Evolutionary conservation across 2,113 vertebrate genomes (phyloP), one percentile per base, ranked within the genome.

Genomic region (Sula dactylatra): DNA sequence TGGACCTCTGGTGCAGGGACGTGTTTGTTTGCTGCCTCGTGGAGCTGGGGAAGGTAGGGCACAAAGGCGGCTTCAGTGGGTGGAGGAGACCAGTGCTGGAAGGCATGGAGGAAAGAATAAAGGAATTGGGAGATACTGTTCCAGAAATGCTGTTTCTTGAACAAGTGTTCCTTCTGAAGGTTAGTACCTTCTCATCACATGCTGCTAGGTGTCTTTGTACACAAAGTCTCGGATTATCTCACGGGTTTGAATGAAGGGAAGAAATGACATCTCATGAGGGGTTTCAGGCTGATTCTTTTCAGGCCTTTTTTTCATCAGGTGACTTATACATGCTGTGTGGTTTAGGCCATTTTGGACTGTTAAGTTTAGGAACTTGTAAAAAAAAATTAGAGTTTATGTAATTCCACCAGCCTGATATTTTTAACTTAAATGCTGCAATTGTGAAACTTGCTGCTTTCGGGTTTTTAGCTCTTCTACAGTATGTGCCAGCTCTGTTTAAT

Each of bases 341-440:
- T 38, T 72, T n/a, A 36, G 42, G 69, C 34, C 62, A 40, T 70
- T 86, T 76, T 45, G 40, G 69, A 47, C 65, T 49, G 9, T 86
- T 81, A 19, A 1, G 5, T 90, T 87, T 62, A 82, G 59, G 54
- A 83, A 76, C 38, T 64, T n/a, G 5, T 55, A 6, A 55, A 88
- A 6, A 55, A 88, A 93, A 71, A 17, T 32, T 18, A 20, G 9
- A 70, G 10, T 94, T 95, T 83, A 86, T 74, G 20, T 81, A 91
- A 92, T 88, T 91, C 38, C 4, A 70, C 29, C 42, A 77, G 40
- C 49, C 44, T 49, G 74, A 17, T 82, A 86, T 86, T 92, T 96
- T 96, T 94, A 87, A 85, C 84, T 70, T 73, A 65, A 88, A 86
- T 55, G 54, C 54, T 90, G 67, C 79, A 81, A 44, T 84, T 90